These are phyloP conservation scores for Hucho hucho DNA, from an alignment of 2,113 vertebrate species.

Conservation along the genomic window DNA sequence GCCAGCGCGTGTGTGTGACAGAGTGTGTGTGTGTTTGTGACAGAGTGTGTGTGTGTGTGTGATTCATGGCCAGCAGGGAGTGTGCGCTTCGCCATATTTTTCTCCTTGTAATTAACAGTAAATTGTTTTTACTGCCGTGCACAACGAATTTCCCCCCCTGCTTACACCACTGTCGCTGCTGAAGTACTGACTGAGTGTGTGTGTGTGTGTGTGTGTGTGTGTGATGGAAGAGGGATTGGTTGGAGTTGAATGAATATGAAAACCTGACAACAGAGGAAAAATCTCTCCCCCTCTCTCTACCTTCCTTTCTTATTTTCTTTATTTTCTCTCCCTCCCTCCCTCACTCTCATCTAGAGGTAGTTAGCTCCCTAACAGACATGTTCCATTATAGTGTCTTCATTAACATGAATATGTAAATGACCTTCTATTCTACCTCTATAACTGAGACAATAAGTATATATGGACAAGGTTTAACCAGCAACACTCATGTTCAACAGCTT, in stretches of 20 bases:
- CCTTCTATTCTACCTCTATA: not conserved
- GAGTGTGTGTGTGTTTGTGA: constrained; percentile 2
- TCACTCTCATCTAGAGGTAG: not conserved
- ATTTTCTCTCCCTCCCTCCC: constrained; percentile 1
- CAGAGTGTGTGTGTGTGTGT: constrained; percentile 52
- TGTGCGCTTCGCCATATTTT: constrained; percentile 92
- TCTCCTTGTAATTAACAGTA: constrained; percentile 99
- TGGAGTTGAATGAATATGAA: not conserved
- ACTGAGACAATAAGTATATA: not conserved
- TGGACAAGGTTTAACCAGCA: not conserved
- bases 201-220: constrained; percentile 42
- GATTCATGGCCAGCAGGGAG: constrained; percentile 93
- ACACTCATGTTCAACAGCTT: not conserved
- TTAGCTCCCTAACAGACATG: not conserved
- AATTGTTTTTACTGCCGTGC: constrained; percentile 93
- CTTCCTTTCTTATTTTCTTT: not conserved
- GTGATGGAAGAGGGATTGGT: constrained; percentile 47
- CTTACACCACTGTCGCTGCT: constrained; percentile 73
- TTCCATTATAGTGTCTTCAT: not conserved
- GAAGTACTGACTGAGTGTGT: constrained; percentile 43
- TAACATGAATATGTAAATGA: not conserved
- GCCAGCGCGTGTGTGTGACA: constrained; percentile 58
- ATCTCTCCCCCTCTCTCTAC: not conserved
- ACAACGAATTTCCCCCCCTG: constrained; percentile 89
- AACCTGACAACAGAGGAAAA: constrained; percentile 5